Evolutionary conservation across 2,888 invertebrate genomes (phyloP).

Genomic region (Esperia sulphurella): DNA sequence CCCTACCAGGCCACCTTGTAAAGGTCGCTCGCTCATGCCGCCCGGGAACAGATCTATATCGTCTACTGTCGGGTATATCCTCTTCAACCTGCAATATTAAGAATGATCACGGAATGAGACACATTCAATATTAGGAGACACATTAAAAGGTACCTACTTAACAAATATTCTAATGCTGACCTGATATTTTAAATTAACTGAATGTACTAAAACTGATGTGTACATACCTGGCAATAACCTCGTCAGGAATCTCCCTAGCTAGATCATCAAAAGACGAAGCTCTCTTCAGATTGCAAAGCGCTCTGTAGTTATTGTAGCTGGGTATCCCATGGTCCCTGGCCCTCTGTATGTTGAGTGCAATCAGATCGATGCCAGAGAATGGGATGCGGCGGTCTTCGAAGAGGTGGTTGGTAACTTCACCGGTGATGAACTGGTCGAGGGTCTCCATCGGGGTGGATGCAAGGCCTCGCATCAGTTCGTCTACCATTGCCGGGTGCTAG

Average conservation of each 20-base stretch:
- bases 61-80: conserved; percentile 92
- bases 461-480: conserved; percentile 91
- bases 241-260: conserved; percentile 90
- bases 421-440: conserved; percentile 94
- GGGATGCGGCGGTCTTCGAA: conserved; percentile 94
- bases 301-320: conserved; percentile 94
- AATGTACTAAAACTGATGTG: no score
- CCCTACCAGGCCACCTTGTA: conserved; percentile 95
- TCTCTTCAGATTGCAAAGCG: conserved; percentile 92
- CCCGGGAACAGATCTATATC: conserved; percentile 98
- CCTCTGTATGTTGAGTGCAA: conserved; percentile 94
- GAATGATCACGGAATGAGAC: no score
- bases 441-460: conserved; percentile 95
- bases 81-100: conserved; percentile 78
- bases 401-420: conserved; percentile 96
- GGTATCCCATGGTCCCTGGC: conserved; percentile 93
- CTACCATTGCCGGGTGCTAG: conserved; percentile 85
- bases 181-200: no score
- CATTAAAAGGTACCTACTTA: no score
- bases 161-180: no score
- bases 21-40: conserved; percentile 92
- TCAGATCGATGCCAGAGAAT: conserved; percentile 94
- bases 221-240: conserved; percentile 83
- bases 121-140: no score
- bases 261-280: conserved; percentile 93